Evolutionary conservation across 1,140 invertebrate species (phyloP).

Genomic region (Arctopsyche grandis): DNA sequence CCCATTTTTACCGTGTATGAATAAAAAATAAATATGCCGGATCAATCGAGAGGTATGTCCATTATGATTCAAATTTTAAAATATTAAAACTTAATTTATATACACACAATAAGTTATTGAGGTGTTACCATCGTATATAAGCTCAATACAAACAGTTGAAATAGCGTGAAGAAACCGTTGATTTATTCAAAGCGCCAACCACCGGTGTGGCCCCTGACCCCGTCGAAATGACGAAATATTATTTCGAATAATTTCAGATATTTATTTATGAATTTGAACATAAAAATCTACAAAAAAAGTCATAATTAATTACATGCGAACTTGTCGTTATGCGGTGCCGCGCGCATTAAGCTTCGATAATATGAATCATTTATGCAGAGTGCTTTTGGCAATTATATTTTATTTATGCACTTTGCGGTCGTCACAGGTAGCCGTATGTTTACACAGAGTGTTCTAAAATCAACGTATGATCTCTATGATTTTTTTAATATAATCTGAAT

Average conservation of each 20-base stretch:
- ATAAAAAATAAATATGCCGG: no score
- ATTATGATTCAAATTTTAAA: no score
- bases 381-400: constrained; percentile 48
- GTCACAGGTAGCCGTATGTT: constrained; percentile 25
- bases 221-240: constrained; percentile 27
- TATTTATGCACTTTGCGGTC: constrained; percentile 36
- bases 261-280: neutral
- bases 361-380: constrained; percentile 46
- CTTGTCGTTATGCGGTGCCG: neutral
- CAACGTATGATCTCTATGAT: neutral
- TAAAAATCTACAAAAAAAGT: neutral
- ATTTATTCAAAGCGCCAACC: constrained; percentile 13
- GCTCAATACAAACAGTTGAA: neutral
- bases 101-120: no score
- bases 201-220: constrained; percentile 16
- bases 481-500: no score
- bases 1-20: no score
- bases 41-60: no score
- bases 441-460: neutral
- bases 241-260: neutral
- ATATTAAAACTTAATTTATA: no score
- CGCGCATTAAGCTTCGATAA: constrained; percentile 34
- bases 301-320: constrained; percentile 13
- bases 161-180: constrained; percentile 2
- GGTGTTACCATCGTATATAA: no score